Percentiles rank a stretch among this genome's conserved stretches.
phyloP scores from a whole-genome alignment of 2,113 vertebrate species.

The Xenus cinereus region DNA sequence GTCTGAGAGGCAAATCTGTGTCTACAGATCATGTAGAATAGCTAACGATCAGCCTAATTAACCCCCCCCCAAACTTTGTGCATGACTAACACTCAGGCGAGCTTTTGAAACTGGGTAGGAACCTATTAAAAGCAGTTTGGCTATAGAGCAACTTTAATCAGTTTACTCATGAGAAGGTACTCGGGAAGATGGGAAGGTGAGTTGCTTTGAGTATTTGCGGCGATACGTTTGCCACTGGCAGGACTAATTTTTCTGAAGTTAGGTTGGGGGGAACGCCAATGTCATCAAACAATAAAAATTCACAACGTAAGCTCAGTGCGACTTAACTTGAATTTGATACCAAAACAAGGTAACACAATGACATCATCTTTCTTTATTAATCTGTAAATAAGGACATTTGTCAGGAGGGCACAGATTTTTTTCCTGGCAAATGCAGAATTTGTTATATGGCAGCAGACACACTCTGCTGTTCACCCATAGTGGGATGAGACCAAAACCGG shows the following conservation, averaged over 20 bases:
- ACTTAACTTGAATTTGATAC: neutral
- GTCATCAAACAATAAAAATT: neutral
- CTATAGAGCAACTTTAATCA: constrained; percentile 26
- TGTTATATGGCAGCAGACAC: neutral
- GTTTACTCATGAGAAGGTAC: constrained; percentile 10
- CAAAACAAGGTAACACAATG: neutral
- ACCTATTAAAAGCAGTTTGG: constrained; percentile 26
- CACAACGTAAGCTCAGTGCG: neutral
- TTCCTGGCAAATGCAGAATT: neutral
- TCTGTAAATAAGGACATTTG: neutral
- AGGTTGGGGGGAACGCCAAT: neutral
- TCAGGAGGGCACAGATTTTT: neutral
- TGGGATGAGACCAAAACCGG: accelerated
- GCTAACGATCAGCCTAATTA: constrained; percentile 68
- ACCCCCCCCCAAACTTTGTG: constrained; percentile 35
- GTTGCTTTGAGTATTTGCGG: neutral
- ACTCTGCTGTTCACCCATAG: neutral
- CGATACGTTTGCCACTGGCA: constrained; percentile 24
- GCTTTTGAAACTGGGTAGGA: constrained; percentile 40
- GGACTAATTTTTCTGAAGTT: neutral
- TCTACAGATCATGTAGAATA: constrained; percentile 42
- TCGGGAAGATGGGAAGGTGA: neutral
- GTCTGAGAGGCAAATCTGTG: neutral
- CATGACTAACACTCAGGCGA: constrained; percentile 7
- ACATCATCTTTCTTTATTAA: neutral